Evolutionary conservation across 1,140 invertebrate species (phyloP).

Genomic region (Macrobrachium nipponense): DNA sequence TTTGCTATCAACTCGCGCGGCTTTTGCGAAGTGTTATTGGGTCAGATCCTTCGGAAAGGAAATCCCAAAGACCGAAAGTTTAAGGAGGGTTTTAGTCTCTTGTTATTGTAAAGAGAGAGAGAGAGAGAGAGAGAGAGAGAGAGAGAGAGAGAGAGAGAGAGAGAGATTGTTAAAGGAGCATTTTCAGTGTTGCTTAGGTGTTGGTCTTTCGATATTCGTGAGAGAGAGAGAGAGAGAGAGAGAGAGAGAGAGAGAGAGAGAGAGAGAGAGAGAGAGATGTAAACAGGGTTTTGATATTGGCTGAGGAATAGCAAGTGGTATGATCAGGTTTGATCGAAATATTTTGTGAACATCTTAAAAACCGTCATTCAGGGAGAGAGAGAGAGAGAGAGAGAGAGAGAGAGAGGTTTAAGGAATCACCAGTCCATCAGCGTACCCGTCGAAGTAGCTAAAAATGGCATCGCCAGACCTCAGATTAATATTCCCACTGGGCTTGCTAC

Average conservation of each 20-base stretch:
- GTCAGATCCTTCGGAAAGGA: neutral
- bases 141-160: conserved; percentile 8
- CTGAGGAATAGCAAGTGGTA: neutral
- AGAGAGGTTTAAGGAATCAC: too few species aligned
- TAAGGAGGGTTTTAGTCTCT: neutral
- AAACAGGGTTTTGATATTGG: neutral
- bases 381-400: too few species aligned
- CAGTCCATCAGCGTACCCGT: too few species aligned
- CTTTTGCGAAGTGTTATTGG: too few species aligned
- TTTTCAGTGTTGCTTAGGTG: too few species aligned
- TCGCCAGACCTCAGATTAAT: too few species aligned
- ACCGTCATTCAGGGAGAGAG: too few species aligned
- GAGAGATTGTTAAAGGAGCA: too few species aligned
- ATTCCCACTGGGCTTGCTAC: too few species aligned
- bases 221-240: neutral
- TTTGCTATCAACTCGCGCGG: too few species aligned
- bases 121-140: conserved; percentile 22
- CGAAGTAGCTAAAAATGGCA: too few species aligned
- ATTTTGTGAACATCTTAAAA: neutral
- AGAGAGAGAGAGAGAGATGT: neutral
- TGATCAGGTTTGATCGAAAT: neutral
- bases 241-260: conserved; percentile 29
- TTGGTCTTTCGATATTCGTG: too few species aligned
- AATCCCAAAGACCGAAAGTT: neutral
- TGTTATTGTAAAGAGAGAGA: neutral